Percentiles rank a stretch among this genome's conserved stretches.
phyloP scores from a whole-genome alignment of 2,113 vertebrate genomes.

The Neolamprologus variostigma region DNA sequence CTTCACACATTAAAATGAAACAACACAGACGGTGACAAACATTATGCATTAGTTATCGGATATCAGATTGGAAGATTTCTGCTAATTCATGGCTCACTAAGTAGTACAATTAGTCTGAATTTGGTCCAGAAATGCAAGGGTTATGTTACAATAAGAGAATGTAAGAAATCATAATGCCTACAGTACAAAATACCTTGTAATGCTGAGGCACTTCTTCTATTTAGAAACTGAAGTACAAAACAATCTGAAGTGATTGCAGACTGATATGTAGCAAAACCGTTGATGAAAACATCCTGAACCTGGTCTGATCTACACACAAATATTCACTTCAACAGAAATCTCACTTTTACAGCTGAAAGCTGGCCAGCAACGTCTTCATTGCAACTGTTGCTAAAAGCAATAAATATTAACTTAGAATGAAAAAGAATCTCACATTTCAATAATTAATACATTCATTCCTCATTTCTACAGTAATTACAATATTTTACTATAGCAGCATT shows the following conservation, averaged over 20 bases:
- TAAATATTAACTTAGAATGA: slow-evolving; percentile 51
- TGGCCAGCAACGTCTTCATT: background rate
- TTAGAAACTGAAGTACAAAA: background rate
- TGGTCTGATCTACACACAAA: background rate
- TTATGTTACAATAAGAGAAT: background rate
- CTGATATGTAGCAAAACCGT: background rate
- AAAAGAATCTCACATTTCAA: background rate
- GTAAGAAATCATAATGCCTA: background rate
- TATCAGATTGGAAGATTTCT: background rate
- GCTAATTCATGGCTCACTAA: background rate
- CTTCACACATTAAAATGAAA: slow-evolving; percentile 14
- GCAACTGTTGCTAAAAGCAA: slow-evolving; percentile 19
- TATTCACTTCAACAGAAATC: background rate
- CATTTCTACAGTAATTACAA: slow-evolving; percentile 25
- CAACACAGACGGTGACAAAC: background rate
- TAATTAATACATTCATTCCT: slow-evolving; percentile 34
- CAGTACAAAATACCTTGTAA: slow-evolving; percentile 13
- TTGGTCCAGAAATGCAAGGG: slow-evolving; percentile 26
- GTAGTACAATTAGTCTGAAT: background rate
- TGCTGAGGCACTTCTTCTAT: slow-evolving; percentile 53
- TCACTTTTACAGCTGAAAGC: background rate
- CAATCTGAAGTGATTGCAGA: background rate
- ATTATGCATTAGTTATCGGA: background rate
- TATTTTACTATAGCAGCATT: slow-evolving; percentile 62
- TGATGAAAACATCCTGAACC: background rate